phyloP scores from a whole-genome alignment of 2,888 invertebrate genomes.

The Drosophila setosimentum region DNA sequence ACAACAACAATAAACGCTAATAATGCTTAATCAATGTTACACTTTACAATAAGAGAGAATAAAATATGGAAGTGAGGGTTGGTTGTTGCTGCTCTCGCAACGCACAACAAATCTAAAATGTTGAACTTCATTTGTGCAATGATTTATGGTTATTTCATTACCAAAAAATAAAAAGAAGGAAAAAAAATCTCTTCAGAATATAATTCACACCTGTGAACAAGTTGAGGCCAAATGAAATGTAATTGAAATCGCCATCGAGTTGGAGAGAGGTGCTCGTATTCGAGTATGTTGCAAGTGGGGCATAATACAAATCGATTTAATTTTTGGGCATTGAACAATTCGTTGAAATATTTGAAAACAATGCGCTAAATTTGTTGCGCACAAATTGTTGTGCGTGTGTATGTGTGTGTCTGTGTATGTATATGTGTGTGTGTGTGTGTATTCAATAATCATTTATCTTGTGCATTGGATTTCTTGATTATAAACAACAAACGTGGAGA shows the following conservation, averaged over 20 bases:
- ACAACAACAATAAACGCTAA: conserved; percentile 76
- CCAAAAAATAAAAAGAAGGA: conserved; percentile 31
- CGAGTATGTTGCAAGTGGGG: conserved; percentile 40
- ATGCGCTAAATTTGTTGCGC: conserved; percentile 74
- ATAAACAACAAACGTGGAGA: conserved; percentile 54
- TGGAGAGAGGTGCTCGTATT: conserved; percentile 8
- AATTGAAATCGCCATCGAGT: conserved; percentile 59
- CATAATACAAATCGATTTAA: conserved; percentile 65
- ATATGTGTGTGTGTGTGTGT: conserved; percentile 8
- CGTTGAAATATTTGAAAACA: conserved; percentile 63
- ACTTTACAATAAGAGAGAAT: conserved; percentile 71
- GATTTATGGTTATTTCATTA: conserved; percentile 76
- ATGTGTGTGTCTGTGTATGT: background rate
- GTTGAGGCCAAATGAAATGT: conserved; percentile 61
- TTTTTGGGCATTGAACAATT: conserved; percentile 57
- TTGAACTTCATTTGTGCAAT: conserved; percentile 74
- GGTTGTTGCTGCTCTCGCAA: conserved; percentile 10
- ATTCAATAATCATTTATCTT: conserved; percentile 78
- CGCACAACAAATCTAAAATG: conserved; percentile 29
- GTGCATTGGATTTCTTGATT: conserved; percentile 61
- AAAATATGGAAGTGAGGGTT: conserved; percentile 46
- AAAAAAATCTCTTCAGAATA: conserved; percentile 35
- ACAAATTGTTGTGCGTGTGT: conserved; percentile 54
- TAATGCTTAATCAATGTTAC: conserved; percentile 84
- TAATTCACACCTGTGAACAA: conserved; percentile 77